Conservation (phyloP, 2,113 vertebrate species). For the Rhynchomys soricoides region DNA sequence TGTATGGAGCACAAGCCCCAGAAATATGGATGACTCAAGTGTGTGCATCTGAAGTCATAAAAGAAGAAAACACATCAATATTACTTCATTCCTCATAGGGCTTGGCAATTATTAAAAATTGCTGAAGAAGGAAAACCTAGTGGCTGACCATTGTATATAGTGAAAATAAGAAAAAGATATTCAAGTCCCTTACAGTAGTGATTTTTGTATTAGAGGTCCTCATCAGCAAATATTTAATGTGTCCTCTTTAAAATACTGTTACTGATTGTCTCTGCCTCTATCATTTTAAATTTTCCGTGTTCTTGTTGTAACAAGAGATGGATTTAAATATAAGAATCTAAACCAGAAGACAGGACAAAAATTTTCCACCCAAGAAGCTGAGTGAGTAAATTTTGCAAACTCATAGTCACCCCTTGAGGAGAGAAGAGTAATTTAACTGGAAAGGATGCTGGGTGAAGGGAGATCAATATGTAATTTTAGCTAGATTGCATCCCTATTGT, state of each 20-base stretch:
- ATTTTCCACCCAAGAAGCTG: conserved; percentile 50
- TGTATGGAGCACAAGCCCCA: neutral
- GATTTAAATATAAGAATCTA: conserved; percentile 62
- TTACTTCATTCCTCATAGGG: neutral
- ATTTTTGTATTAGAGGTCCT: neutral
- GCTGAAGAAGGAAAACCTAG: conserved; percentile 18
- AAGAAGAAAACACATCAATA: neutral
- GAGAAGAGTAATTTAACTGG: conserved; percentile 68
- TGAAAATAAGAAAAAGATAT: conserved; percentile 17
- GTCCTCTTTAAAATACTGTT: conserved; percentile 2
- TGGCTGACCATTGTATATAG: neutral
- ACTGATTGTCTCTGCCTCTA: neutral
- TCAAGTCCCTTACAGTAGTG: neutral
- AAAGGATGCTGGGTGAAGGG: conserved; percentile 63
- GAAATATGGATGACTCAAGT: neutral
- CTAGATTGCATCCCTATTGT: conserved; percentile 72
- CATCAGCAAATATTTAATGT: conserved; percentile 35
- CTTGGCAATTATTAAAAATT: conserved; percentile 41
- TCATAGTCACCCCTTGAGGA: conserved; percentile 56
- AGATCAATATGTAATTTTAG: conserved; percentile 82
- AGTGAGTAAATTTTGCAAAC: conserved; percentile 65
- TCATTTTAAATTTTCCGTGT: conserved; percentile 16
- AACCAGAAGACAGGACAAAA: conserved; percentile 37
- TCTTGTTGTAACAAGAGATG: conserved; percentile 39
- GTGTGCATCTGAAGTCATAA: neutral